Base-by-base conservation (phyloP, 2,888 invertebrate species). In the Noctua comes region DNA sequence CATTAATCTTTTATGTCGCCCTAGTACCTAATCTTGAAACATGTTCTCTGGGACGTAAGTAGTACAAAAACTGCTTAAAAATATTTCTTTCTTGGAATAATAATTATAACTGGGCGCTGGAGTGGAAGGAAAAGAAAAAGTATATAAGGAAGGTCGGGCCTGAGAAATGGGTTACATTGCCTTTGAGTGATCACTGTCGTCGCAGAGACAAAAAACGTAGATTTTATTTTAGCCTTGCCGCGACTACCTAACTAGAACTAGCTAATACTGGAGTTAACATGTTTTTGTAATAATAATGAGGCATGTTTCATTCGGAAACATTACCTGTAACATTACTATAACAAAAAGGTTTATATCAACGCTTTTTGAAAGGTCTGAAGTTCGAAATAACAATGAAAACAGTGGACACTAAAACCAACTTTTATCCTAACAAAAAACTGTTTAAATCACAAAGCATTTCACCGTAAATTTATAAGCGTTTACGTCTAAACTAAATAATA, bases 1-100 rank as follows among this genome's bases (percentile, higher is more conserved):
- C 82, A 88, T 88, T 77, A 80, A 87, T 88, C 86, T 80, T 80
- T 77, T 77, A 76, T 76, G 80, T 68, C 73, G n/a, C 75, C 69
- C 64, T 74, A 62, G 73, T 83, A 76, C 48, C 62, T 86, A 76
- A 80, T 80, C 86, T 83, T 70, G 70, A 59, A 74, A 77, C 80
- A 76, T 69, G 68, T 74, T 70, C 62, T 70, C n/a, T 59, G 65
- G 68, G 36, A 73, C 75, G 77, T 57, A 68, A 82, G 79, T 73
- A 57, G 59, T 54, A 76, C 57, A 85, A 82, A 87, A 87, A 87
- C 54, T 70, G 68, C 43, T 78, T 59, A 54, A 64, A 83, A 79
- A 74, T 76, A 40, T 79, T 73, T 79, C 36, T 84, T 72, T 68
- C 68, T 72, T 65, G 8, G 27, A 73, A 86, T 81, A 68, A 76